Percentiles rank a stretch among this genome's conserved stretches.
phyloP scores from a whole-genome alignment of 2,113 vertebrate genomes.

The Brachyhypopomus occidentalis region DNA sequence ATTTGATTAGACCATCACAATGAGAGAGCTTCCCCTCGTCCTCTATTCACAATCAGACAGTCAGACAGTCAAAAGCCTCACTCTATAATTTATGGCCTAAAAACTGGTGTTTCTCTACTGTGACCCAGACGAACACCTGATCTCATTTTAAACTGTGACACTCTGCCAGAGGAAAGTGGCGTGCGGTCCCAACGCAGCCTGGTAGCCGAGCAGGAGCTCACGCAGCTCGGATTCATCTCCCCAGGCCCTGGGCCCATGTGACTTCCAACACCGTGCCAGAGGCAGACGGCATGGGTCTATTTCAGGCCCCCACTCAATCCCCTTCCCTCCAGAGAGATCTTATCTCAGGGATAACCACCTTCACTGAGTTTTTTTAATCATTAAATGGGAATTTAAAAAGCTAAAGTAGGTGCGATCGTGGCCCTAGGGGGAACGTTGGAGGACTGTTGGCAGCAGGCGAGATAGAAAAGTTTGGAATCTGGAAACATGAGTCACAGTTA shows the following conservation, averaged over 20 bases:
- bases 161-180: neutral
- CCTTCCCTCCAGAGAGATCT: slow-evolving; percentile 45
- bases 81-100: neutral
- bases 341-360: slow-evolving; percentile 49
- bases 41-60: neutral
- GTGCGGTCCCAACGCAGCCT: neutral
- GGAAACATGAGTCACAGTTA: neutral
- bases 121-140: neutral
- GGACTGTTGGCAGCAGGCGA: neutral
- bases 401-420: slow-evolving; percentile 52
- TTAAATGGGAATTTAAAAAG: slow-evolving; percentile 38
- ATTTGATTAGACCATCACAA: no score
- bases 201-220: neutral
- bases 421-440: slow-evolving; percentile 28
- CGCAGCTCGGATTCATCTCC: neutral
- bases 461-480: neutral
- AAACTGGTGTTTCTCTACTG: neutral
- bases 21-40: neutral
- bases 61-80: neutral
- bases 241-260: neutral
- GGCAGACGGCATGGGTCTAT: slow-evolving; percentile 20
- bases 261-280: neutral
- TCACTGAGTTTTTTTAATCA: slow-evolving; percentile 44
- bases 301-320: slow-evolving; percentile 44
- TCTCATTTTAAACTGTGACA: slow-evolving; percentile 5